These are phyloP conservation scores for Phenganax subtilis DNA, from an alignment of 92 coral and sea anemone genomes.

Conservation along the genomic window DNA sequence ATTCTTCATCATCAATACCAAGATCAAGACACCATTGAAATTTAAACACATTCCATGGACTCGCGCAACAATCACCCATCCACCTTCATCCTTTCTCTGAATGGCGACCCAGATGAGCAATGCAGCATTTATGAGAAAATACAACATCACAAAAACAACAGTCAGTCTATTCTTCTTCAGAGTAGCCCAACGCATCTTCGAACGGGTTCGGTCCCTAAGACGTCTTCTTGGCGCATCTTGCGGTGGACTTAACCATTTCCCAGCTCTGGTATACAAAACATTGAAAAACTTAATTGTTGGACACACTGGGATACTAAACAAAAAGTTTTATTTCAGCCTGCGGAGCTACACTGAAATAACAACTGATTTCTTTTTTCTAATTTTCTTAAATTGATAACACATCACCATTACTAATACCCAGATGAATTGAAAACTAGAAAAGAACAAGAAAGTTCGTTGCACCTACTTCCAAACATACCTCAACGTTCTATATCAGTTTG, in stretches of 20 bases:
- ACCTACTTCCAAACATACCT: too few species aligned
- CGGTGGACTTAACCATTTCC: constrained; percentile 27
- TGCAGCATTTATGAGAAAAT: constrained; percentile 13
- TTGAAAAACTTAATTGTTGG: not conserved
- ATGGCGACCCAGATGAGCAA: constrained; percentile 33
- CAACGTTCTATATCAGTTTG: too few species aligned
- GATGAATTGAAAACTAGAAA: too few species aligned
- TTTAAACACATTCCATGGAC: constrained; percentile 36
- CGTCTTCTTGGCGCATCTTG: not conserved
- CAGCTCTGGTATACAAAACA: constrained; percentile 7
- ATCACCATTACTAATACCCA: too few species aligned
- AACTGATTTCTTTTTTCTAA: too few species aligned
- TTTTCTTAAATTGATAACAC: too few species aligned
- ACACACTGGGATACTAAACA: too few species aligned
- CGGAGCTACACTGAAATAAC: too few species aligned
- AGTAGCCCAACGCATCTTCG: not conserved
- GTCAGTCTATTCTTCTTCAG: constrained; percentile 18
- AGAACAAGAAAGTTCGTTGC: too few species aligned
- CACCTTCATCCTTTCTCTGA: constrained; percentile 27
- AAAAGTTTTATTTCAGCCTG: too few species aligned
- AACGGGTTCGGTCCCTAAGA: not conserved
- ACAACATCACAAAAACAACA: constrained; percentile 4
- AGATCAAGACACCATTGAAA: constrained; percentile 25
- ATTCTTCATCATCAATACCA: constrained; percentile 26
- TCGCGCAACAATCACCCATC: constrained; percentile 34